Percentiles rank a stretch among this genome's conserved stretches.
phyloP scores from a whole-genome alignment of 53 echinoderm and acorn worm species.

The Apostichopus leukothele region DNA sequence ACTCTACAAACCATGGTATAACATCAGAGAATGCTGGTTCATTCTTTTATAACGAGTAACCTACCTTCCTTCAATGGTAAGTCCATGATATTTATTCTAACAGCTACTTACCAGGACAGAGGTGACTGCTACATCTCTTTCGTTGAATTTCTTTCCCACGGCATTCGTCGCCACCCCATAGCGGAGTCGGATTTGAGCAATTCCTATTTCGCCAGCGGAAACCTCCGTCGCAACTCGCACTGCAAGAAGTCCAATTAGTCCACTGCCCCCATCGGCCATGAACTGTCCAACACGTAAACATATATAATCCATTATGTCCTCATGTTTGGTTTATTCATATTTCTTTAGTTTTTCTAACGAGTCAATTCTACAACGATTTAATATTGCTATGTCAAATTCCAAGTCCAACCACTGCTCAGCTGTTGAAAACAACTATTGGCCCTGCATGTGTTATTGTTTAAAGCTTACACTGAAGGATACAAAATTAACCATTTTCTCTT shows the following conservation, averaged over 20 bases:
- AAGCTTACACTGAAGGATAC: too few species aligned
- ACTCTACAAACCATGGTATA: too few species aligned
- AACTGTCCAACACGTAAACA: constrained; percentile 43
- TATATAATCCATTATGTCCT: too few species aligned
- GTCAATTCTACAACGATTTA: too few species aligned
- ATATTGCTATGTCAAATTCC: too few species aligned
- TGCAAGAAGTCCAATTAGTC: constrained; percentile 71
- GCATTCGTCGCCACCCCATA: constrained; percentile 72
- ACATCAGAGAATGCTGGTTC: neutral
- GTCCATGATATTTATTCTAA: neutral
- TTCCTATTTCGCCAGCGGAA: constrained; percentile 49
- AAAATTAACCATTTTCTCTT: too few species aligned
- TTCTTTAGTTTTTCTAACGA: too few species aligned
- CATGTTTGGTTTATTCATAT: too few species aligned
- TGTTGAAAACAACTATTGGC: too few species aligned
- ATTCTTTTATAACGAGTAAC: neutral
- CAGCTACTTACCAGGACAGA: constrained; percentile 64
- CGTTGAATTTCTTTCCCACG: constrained; percentile 40
- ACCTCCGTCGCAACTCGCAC: constrained; percentile 69
- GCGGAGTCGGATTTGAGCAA: constrained; percentile 62
- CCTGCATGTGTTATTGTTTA: too few species aligned
- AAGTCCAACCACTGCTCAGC: too few species aligned
- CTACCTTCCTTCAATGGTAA: neutral
- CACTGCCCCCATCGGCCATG: constrained; percentile 70
- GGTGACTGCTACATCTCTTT: constrained; percentile 61